These are phyloP conservation scores for Tragelaphus eurycerus DNA, from an alignment of 2,797 vertebrate genomes.

Conservation along the genomic window DNA sequence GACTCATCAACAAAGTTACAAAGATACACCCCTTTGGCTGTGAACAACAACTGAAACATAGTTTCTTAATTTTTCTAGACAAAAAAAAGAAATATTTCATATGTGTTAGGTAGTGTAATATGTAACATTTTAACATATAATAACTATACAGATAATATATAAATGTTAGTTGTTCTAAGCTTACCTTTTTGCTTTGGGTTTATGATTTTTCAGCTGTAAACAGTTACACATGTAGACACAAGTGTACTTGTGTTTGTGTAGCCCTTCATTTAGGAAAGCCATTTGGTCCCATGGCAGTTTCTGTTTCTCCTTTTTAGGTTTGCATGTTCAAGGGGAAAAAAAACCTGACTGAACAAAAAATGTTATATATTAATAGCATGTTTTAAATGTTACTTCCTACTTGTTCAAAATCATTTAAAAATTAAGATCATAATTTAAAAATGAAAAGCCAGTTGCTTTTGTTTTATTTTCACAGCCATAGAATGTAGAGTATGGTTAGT, in stretches of 20 bases:
- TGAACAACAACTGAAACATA: neutral
- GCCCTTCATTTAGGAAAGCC: neutral
- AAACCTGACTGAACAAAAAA: neutral
- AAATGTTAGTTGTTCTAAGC: slow-evolving; percentile 15
- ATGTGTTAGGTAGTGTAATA: neutral
- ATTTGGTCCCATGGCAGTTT: neutral
- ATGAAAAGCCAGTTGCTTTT: neutral
- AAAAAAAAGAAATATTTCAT: slow-evolving; percentile 32
- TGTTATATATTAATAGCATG: neutral
- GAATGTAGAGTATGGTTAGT: neutral
- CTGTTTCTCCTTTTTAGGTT: slow-evolving; percentile 51
- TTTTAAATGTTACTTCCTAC: neutral
- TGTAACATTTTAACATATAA: neutral
- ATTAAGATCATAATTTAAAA: neutral
- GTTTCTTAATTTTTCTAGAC: slow-evolving; percentile 37
- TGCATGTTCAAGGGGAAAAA: neutral
- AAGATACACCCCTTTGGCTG: neutral
- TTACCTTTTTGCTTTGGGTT: neutral
- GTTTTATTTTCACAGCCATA: neutral
- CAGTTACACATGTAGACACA: neutral
- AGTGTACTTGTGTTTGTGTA: neutral
- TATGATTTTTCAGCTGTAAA: slow-evolving; percentile 33
- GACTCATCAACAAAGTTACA: neutral
- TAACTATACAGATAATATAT: neutral
- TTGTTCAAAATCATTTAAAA: neutral